phyloP scores from a whole-genome alignment of 2,888 invertebrate species.

The Mimachlamys varia region DNA sequence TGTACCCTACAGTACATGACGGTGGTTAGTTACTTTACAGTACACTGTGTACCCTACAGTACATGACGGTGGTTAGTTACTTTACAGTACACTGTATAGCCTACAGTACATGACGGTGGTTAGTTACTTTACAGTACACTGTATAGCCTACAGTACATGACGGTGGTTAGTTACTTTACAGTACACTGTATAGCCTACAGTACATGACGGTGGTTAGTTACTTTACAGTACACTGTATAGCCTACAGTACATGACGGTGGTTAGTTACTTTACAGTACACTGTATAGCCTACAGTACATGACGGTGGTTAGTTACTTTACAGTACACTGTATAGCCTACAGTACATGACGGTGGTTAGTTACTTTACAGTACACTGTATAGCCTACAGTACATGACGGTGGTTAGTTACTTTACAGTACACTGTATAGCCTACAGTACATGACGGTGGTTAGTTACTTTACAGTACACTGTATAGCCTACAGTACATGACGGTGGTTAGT shows the following conservation, averaged over 20 bases:
- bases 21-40: neutral
- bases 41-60: slow-evolving; percentile 81
- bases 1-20: slow-evolving; percentile 85
- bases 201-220: slow-evolving; percentile 84
- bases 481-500: slow-evolving; percentile 85
- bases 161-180: neutral
- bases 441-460: slow-evolving; percentile 51
- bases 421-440: slow-evolving; percentile 85
- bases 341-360: slow-evolving; percentile 84
- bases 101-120: slow-evolving; percentile 85
- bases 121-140: neutral
- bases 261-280: neutral
- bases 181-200: slow-evolving; percentile 77
- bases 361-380: neutral
- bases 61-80: slow-evolving; percentile 83
- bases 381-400: slow-evolving; percentile 85
- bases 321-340: slow-evolving; percentile 63
- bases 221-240: neutral
- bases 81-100: neutral
- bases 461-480: slow-evolving; percentile 47
- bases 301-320: neutral
- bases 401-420: neutral
- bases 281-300: slow-evolving; percentile 85
- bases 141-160: slow-evolving; percentile 85
- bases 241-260: slow-evolving; percentile 85